Evolutionary conservation across 2,888 invertebrate species (phyloP), one percentile per base, ranked within the genome.

Genomic region (Tricholauxania praeusta): DNA sequence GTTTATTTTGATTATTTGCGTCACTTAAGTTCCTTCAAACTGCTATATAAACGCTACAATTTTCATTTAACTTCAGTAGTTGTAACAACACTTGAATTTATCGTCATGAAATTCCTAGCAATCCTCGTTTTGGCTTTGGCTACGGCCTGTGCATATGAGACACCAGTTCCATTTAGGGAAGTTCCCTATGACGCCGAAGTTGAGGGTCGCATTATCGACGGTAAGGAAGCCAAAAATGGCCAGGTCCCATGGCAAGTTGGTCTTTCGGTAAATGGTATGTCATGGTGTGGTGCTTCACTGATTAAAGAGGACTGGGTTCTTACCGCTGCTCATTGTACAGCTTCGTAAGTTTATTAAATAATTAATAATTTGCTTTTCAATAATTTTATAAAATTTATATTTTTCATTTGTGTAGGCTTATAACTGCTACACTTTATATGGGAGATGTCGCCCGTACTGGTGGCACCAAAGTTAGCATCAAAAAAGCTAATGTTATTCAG

Each of bases 261-360:
- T 60, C 79, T 85, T 0, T 81, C 80, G 3, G 76, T 84, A 22
- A 67, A 71, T 10, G 77, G 78, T 2, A 68, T 80, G 22, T 22
- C 22, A 39, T 82, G 81, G 81, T 85, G 85, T 75, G 85, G 85
- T 72, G 86, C 83, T 59, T 83, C 83, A 52, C 72, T 86, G 69
- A 80, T 86, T 71, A 74, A 75, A 7, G 32, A 74, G 17, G 72
- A 77, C 60, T 85, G 82, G 80, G 77, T 85, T 15, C 63, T 85
- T 73, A 85, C 85, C 47, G 85, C 85, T 59, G 85, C 86, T 75
- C 86, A 85, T 75, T 85, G 85, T 74, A 79, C 79, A 1, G 79
- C 80, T 65, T 78, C 78, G 82, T 82, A 76, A 75, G 77, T 76
- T 15, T 5, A 2, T 28, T 10, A 12, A 22, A 12, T 55, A n/a